These are phyloP conservation scores for Drosophila antonietae DNA, from an alignment of 2,888 invertebrate species.

Conservation along the genomic window DNA sequence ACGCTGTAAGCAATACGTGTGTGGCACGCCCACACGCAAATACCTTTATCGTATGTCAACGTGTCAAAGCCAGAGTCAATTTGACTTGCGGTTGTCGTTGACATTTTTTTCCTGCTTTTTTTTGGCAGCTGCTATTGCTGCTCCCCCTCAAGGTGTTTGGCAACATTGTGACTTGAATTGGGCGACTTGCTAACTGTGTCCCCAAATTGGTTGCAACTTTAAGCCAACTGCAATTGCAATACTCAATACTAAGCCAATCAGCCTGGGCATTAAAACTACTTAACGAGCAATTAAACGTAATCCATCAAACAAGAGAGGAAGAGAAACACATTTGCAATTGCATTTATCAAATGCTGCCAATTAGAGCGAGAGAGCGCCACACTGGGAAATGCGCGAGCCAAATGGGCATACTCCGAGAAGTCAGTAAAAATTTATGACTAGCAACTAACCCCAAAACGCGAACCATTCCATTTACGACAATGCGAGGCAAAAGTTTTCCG, in stretches of 20 bases:
- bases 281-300: constrained; percentile 70
- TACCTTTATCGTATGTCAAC: constrained; percentile 78
- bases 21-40: constrained; percentile 48
- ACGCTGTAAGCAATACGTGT: constrained; percentile 68
- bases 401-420: constrained; percentile 34
- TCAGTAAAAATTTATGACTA: constrained; percentile 75
- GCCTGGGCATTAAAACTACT: constrained; percentile 61
- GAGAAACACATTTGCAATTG: constrained; percentile 48
- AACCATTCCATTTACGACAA: constrained; percentile 64
- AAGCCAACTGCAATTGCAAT: constrained; percentile 15
- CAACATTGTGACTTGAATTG: constrained; percentile 29
- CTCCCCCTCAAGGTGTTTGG: constrained; percentile 30
- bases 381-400: constrained; percentile 5
- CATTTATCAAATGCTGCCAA: constrained; percentile 76
- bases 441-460: constrained; percentile 72
- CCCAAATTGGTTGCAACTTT: constrained; percentile 43
- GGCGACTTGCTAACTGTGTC: constrained; percentile 14
- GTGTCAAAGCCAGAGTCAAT: constrained; percentile 81
- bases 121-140: constrained; percentile 11
- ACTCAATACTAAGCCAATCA: constrained; percentile 17
- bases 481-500: constrained; percentile 44
- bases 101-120: constrained; percentile 48
- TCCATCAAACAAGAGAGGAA: constrained; percentile 26
- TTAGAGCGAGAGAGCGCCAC: constrained; percentile 44
- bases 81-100: constrained; percentile 72